Evolutionary conservation across 2,797 vertebrate genomes (phyloP).

Genomic region (Cetoscarus ocellatus): DNA sequence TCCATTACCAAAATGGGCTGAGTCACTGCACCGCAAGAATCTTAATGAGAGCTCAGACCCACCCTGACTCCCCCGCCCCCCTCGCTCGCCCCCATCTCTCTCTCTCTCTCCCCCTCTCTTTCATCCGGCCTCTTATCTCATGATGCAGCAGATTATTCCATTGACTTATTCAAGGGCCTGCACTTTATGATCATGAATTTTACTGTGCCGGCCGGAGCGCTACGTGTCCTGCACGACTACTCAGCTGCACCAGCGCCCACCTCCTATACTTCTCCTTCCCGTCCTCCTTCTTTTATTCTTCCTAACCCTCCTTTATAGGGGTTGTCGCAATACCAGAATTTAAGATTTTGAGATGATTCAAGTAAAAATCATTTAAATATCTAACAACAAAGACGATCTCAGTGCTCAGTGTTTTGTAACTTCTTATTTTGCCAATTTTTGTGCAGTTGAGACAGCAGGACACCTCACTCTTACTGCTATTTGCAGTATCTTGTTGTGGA

Average conservation of each 20-base stretch:
- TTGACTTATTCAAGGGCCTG: constrained; percentile 75
- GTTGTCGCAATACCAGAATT: no score
- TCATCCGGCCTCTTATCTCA: constrained; percentile 68
- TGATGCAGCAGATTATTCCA: constrained; percentile 76
- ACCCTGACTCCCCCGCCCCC: constrained; percentile 18
- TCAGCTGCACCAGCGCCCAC: constrained; percentile 21
- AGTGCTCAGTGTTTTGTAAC: no score
- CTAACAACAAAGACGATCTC: no score
- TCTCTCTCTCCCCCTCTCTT: not conserved
- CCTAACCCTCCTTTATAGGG: not conserved
- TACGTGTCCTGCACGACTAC: constrained; percentile 58
- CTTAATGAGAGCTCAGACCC: constrained; percentile 78
- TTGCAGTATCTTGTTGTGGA: no score
- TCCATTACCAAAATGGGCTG: constrained; percentile 89
- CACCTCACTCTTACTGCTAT: no score
- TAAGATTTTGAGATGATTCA: no score
- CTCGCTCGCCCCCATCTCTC: not conserved
- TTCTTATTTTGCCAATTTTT: no score
- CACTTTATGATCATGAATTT: constrained; percentile 76
- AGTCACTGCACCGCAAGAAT: constrained; percentile 85
- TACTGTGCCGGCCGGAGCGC: constrained; percentile 45
- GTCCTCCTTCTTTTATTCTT: not conserved
- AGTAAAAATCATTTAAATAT: no score
- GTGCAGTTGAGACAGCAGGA: no score
- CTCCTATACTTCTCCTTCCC: not conserved